Percentiles rank a stretch among this genome's conserved stretches.
Evolutionary conservation across 2,888 invertebrate species (phyloP).

Genomic region (Oxystoma pomonae): DNA sequence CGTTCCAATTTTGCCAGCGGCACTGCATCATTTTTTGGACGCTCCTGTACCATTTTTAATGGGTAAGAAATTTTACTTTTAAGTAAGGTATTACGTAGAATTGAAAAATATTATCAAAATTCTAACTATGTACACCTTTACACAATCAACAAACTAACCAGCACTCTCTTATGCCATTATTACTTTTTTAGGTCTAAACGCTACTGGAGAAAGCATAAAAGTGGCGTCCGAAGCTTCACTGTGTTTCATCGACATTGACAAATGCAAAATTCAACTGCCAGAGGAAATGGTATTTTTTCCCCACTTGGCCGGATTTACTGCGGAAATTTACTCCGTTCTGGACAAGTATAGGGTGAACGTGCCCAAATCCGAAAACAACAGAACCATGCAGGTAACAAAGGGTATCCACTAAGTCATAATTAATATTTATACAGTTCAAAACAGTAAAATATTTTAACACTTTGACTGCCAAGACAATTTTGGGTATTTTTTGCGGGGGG

Average conservation of each 20-base stretch:
- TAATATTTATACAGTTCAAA: too few species aligned
- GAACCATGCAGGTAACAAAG: constrained; percentile 35
- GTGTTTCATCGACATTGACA: constrained; percentile 95
- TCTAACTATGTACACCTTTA: too few species aligned
- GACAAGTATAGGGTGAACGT: constrained; percentile 62
- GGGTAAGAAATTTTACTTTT: too few species aligned
- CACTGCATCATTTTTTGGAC: constrained; percentile 93
- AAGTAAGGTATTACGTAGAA: too few species aligned
- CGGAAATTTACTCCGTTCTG: constrained; percentile 72
- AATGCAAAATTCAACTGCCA: constrained; percentile 85
- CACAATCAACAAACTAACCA: too few species aligned
- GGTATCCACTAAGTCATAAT: too few species aligned
- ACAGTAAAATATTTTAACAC: too few species aligned
- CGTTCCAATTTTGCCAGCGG: constrained; percentile 95
- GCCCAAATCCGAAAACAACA: constrained; percentile 40
- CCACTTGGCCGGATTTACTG: constrained; percentile 79
- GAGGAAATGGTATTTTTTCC: constrained; percentile 95
- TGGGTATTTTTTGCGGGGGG: too few species aligned
- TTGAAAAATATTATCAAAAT: too few species aligned
- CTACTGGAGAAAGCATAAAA: constrained; percentile 58
- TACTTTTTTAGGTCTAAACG: constrained; percentile 56
- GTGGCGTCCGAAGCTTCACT: constrained; percentile 79
- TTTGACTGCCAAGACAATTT: too few species aligned
- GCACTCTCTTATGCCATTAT: too few species aligned
- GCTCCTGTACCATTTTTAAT: constrained; percentile 99